Percentiles rank a stretch among this genome's conserved stretches.
Conservation (phyloP, 2,888 invertebrate species). For the Mimumesa dahlbomi region DNA sequence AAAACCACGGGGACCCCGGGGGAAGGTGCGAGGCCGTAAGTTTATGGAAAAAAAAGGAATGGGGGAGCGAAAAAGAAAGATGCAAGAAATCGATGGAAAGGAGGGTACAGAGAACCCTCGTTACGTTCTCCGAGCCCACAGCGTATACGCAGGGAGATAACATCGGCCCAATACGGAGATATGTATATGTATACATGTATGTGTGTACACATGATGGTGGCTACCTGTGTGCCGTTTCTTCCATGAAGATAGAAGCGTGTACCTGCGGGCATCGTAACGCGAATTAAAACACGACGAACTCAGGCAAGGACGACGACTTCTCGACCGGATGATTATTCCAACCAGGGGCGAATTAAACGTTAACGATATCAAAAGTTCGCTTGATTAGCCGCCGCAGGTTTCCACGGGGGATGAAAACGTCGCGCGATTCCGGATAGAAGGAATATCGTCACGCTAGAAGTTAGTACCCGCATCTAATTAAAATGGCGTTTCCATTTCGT, state of each 20-base stretch:
- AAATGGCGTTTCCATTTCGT: slow-evolving; percentile 23
- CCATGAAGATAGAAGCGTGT: slow-evolving; percentile 21
- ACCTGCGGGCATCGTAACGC: slow-evolving; percentile 29
- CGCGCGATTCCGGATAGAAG: slow-evolving; percentile 2
- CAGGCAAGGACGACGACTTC: slow-evolving; percentile 20
- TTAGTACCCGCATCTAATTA: neutral
- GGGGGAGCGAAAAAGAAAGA: neutral
- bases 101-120: slow-evolving; percentile 41
- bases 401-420: slow-evolving; percentile 32
- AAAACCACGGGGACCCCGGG: slow-evolving; percentile 13
- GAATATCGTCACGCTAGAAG: slow-evolving; percentile 3
- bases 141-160: slow-evolving; percentile 57
- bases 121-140: slow-evolving; percentile 51
- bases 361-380: slow-evolving; percentile 29
- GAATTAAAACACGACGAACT: slow-evolving; percentile 59
- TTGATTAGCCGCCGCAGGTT: neutral
- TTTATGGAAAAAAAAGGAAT: neutral
- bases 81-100: neutral
- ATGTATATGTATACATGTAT: slow-evolving; percentile 42
- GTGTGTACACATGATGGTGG: slow-evolving; percentile 19
- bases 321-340: slow-evolving; percentile 21
- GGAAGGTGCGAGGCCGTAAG: no score
- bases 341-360: slow-evolving; percentile 41
- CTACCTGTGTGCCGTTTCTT: slow-evolving; percentile 28
- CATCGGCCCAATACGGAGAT: slow-evolving; percentile 60